Conservation (phyloP, 2,113 vertebrate species). For the Mobula hypostoma region DNA sequence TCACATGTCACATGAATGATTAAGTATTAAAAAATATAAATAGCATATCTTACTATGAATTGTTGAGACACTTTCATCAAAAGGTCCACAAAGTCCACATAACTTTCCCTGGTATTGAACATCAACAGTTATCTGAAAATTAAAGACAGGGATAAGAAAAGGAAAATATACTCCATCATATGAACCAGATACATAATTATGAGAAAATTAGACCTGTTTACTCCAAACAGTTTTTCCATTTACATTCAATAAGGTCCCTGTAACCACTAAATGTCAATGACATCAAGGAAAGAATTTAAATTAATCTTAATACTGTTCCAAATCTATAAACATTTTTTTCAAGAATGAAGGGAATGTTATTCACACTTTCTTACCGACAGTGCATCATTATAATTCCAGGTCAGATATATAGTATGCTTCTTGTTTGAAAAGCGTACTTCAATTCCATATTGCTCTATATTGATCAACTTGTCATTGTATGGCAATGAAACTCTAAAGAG, state of each 20-base stretch:
- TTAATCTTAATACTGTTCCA: background rate
- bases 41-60: constrained; percentile 45
- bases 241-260: background rate
- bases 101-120: constrained; percentile 42
- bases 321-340: background rate
- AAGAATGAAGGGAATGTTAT: background rate
- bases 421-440: constrained; percentile 43
- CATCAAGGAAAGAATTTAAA: background rate
- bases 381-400: constrained; percentile 41
- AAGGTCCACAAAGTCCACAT: constrained; percentile 51
- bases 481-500: constrained; percentile 45
- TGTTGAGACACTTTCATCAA: constrained; percentile 32
- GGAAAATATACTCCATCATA: background rate
- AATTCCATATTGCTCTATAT: constrained; percentile 46
- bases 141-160: constrained; percentile 36
- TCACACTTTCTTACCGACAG: constrained; percentile 46
- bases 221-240: background rate
- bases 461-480: constrained; percentile 47
- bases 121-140: constrained; percentile 40
- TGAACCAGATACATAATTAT: background rate
- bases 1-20: background rate
- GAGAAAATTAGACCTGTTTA: background rate
- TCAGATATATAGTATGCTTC: constrained; percentile 44
- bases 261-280: background rate
- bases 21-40: background rate